A percentile compares a stretch with the other conserved stretches of the same genome.
Conservation (phyloP, 64 coral and sea anemone species). For the Montipora capricornis region DNA sequence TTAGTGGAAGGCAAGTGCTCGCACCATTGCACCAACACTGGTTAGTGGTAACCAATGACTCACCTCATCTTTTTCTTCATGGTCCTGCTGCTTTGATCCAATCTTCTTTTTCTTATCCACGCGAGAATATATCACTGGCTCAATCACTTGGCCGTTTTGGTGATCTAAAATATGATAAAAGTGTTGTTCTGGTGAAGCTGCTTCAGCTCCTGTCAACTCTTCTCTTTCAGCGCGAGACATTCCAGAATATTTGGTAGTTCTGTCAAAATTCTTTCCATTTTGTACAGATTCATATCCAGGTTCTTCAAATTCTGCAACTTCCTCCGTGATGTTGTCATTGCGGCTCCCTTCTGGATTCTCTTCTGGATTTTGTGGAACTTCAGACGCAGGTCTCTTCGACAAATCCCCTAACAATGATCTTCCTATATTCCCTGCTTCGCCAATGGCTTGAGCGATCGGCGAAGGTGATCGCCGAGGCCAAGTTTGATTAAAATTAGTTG, state of each 20-base stretch:
- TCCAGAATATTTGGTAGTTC: slow-evolving; percentile 67
- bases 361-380: slow-evolving; percentile 34
- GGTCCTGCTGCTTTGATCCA: background rate
- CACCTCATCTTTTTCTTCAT: slow-evolving; percentile 24
- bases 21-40: too few species aligned
- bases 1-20: too few species aligned
- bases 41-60: background rate
- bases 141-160: background rate
- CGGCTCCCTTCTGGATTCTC: background rate
- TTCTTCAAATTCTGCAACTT: slow-evolving; percentile 20
- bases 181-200: background rate
- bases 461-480: slow-evolving; percentile 82
- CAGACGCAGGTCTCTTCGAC: slow-evolving; percentile 33
- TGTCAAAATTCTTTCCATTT: slow-evolving; percentile 55
- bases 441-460: slow-evolving; percentile 74
- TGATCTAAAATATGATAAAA: slow-evolving; percentile 77
- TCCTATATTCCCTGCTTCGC: slow-evolving; percentile 85
- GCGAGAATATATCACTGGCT: slow-evolving; percentile 75
- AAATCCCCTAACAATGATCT: slow-evolving; percentile 75
- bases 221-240: slow-evolving; percentile 15
- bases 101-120: slow-evolving; percentile 88
- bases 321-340: background rate
- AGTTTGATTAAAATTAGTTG: slow-evolving; percentile 67
- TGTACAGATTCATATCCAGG: slow-evolving; percentile 67
- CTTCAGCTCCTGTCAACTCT: slow-evolving; percentile 13